Evolutionary conservation across 2,113 vertebrate genomes (phyloP).

Genomic region (Ginglymostoma cirratum): DNA sequence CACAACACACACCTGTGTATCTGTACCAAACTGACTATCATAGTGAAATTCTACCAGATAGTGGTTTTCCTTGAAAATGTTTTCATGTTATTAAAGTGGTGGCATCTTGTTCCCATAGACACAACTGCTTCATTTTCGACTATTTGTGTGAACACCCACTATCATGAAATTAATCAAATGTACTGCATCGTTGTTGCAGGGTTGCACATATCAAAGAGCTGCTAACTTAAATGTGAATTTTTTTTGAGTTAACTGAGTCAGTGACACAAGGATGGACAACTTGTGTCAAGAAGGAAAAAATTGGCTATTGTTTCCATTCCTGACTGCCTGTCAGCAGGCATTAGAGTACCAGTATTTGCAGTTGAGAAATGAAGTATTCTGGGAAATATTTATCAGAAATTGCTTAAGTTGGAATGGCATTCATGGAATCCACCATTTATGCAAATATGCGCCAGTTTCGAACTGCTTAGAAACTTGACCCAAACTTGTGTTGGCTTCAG

Average conservation of each 20-base stretch:
- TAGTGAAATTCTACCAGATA: neutral
- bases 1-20: neutral
- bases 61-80: neutral
- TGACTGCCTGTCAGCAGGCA: neutral
- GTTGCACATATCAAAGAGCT: neutral
- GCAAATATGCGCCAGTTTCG: neutral
- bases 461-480: neutral
- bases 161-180: neutral
- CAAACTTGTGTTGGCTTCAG: neutral
- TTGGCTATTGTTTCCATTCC: neutral
- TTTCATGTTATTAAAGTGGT: neutral
- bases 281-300: neutral
- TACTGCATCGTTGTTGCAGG: neutral
- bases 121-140: no score
- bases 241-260: slow-evolving; percentile 9
- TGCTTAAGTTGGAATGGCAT: neutral
- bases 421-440: neutral
- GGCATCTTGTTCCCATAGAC: neutral
- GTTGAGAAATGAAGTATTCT: neutral
- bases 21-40: neutral
- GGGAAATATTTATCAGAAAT: neutral
- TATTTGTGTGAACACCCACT: neutral
- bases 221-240: neutral
- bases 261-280: neutral
- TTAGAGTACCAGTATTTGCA: neutral